Evolutionary conservation across 2,113 vertebrate species (phyloP).

Genomic region (Sporophila hypoxantha): DNA sequence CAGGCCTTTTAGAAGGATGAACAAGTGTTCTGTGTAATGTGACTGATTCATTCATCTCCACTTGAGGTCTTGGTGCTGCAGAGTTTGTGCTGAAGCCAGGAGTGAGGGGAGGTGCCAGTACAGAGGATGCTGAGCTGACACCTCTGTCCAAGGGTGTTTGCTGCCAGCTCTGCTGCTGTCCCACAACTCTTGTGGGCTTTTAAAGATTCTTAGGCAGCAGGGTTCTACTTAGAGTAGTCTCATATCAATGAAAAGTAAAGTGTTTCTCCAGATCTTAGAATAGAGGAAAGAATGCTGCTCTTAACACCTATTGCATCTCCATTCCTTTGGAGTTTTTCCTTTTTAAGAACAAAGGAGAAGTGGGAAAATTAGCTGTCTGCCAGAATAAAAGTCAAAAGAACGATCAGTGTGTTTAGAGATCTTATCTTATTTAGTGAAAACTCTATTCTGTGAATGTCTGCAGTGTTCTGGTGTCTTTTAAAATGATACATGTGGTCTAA

Average conservation of each 20-base stretch:
- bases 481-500: background rate
- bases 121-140: background rate
- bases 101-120: background rate
- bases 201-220: background rate
- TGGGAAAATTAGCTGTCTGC: background rate
- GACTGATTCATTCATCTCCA: accelerated
- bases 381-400: background rate
- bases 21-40: background rate
- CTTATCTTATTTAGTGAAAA: background rate
- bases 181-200: background rate
- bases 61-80: background rate
- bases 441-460: background rate
- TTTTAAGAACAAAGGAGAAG: background rate
- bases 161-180: background rate
- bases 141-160: background rate
- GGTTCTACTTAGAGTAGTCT: background rate
- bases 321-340: background rate
- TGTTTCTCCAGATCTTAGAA: background rate
- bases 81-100: background rate
- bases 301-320: background rate
- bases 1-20: background rate
- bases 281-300: background rate
- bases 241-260: background rate
- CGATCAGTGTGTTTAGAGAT: background rate
- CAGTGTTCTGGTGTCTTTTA: background rate